Percentiles rank a stretch among this genome's conserved stretches.
Evolutionary conservation across 2,113 vertebrate species (phyloP).

Genomic region (Clarias magur): DNA sequence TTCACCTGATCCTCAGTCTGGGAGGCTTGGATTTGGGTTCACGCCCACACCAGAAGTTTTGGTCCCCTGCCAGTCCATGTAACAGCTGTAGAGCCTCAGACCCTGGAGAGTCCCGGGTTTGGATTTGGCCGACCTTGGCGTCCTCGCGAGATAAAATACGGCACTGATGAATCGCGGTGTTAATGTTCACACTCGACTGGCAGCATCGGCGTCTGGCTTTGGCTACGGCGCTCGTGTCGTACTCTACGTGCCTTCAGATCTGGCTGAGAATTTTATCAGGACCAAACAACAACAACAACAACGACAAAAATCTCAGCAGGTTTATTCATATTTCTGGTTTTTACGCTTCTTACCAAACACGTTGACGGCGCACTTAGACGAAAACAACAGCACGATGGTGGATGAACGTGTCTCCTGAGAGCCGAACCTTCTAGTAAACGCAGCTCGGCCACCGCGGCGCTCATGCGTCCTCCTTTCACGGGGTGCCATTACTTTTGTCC

Average conservation of each 20-base stretch:
- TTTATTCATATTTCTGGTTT: background rate
- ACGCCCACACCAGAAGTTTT: background rate
- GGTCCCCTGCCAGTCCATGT: background rate
- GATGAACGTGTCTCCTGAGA: background rate
- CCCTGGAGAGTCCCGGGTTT: background rate
- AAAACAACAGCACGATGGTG: background rate
- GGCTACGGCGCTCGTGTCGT: too few species aligned
- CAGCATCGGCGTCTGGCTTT: background rate
- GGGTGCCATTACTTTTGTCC: background rate
- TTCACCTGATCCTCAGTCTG: conserved; percentile 12
- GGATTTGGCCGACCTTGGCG: background rate
- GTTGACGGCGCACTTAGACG: background rate
- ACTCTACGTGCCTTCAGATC: background rate
- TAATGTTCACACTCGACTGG: conserved; percentile 18
- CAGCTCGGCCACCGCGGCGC: background rate
- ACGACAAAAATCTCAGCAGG: background rate
- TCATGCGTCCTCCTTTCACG: too few species aligned
- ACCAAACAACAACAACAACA: background rate
- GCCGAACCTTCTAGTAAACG: background rate
- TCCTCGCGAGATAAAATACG: background rate
- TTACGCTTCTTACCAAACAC: background rate
- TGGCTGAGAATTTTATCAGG: background rate
- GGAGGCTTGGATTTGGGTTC: background rate
- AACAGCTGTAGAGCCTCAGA: background rate
- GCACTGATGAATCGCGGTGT: conserved; percentile 31